A percentile compares a stretch with the other conserved stretches of the same genome.
Evolutionary conservation across 2,888 invertebrate genomes (phyloP).

Genomic region (Machimus atricapillus): DNA sequence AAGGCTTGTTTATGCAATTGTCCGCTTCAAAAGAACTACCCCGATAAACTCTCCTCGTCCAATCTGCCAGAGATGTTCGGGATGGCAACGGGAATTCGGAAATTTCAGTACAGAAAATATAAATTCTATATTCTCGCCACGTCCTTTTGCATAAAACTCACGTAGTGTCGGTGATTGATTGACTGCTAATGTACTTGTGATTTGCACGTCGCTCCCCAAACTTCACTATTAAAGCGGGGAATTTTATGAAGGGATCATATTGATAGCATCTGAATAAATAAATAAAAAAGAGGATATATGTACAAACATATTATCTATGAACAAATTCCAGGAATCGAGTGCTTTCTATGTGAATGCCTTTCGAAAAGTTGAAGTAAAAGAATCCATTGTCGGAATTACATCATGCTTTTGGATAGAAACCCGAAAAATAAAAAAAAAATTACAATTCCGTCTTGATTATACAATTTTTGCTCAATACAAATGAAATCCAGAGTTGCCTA

Average conservation of each 20-base stretch:
- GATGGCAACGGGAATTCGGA: neutral
- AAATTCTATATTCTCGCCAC: neutral
- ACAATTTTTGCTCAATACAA: neutral
- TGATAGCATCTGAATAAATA: neutral
- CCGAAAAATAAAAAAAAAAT: neutral
- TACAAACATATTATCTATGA: neutral
- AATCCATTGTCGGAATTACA: neutral
- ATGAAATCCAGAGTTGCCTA: neutral
- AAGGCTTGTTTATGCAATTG: neutral
- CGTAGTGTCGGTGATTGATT: slow-evolving; percentile 15
- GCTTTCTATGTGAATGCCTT: neutral
- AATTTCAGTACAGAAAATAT: neutral
- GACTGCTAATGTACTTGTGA: slow-evolving; percentile 16
- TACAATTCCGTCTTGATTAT: neutral
- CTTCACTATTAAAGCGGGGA: neutral
- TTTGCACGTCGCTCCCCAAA: neutral
- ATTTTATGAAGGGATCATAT: neutral
- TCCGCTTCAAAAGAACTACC: neutral
- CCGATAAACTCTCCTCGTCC: neutral
- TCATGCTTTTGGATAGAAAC: neutral
- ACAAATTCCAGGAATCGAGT: neutral
- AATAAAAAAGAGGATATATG: neutral
- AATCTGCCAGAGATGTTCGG: neutral
- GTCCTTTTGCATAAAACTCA: slow-evolving; percentile 11
- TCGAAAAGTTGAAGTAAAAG: neutral